Conservation (phyloP, 1,140 invertebrate species). For the Ostrea edulis region DNA sequence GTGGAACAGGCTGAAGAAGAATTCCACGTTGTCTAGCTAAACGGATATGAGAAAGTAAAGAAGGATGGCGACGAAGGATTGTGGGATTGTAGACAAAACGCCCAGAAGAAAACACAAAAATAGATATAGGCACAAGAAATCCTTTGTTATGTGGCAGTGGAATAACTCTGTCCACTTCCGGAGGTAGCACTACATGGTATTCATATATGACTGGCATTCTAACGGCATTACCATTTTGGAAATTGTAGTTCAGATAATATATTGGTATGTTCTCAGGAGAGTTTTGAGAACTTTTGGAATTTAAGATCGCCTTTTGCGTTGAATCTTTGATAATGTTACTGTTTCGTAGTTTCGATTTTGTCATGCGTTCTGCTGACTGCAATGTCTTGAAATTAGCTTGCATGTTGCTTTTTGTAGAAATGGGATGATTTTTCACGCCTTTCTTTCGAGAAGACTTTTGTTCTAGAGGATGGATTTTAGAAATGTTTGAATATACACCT, state of each 20-base stretch:
- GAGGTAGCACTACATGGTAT: slow-evolving; percentile 18
- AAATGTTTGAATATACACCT: neutral
- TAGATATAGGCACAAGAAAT: slow-evolving; percentile 31
- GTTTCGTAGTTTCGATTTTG: neutral
- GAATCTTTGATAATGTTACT: neutral
- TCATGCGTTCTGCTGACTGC: neutral
- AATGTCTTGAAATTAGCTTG: neutral
- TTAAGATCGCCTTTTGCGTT: neutral
- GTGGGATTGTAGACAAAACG: slow-evolving; percentile 28
- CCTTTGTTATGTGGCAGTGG: neutral
- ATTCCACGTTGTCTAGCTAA: neutral
- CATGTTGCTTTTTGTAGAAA: slow-evolving; percentile 1
- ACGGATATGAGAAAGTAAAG: slow-evolving; percentile 10
- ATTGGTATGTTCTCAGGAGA: neutral
- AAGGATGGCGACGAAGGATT: slow-evolving; percentile 8
- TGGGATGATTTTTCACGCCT: neutral
- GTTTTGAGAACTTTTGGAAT: neutral
- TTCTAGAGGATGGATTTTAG: neutral
- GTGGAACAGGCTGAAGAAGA: neutral
- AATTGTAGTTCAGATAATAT: slow-evolving; percentile 10
- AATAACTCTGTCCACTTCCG: slow-evolving; percentile 19
- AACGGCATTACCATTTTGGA: slow-evolving; percentile 4
- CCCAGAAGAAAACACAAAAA: neutral
- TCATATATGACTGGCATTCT: slow-evolving; percentile 38
- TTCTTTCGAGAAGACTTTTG: neutral